Base-by-base conservation (phyloP, 2,797 vertebrate species). In the Halcyon badia region DNA sequence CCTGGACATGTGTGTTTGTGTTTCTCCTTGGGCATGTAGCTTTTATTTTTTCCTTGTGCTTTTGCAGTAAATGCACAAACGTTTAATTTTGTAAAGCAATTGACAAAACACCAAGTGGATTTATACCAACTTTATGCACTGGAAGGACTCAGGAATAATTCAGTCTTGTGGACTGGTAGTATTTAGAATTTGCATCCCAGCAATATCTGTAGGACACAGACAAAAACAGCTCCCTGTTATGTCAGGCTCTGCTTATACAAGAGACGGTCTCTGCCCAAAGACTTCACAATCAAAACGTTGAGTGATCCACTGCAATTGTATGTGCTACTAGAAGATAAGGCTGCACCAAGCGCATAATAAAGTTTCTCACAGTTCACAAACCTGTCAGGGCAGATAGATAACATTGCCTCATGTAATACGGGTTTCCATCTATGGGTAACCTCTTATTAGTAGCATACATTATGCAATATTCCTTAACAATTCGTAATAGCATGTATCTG, bases 381-480 rank as follows among this genome's bases (percentile, higher is more conserved):
- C 83, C 15, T 91, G 93, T 91, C 46, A 56, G 68, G 68, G 46
- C 86, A 94, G 71, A 62, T 44, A 91, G 60, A 90, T 14, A 85
- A 64, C 39, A 48, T 91, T 89, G 48, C 44, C 48, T 96, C 73
- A 91, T 69, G 65, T 85, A 61, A 91, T 60, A 58, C 9, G 14
- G 31, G 28, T 35, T 87, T 64, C 30, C 78, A 80, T 54, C 51
- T 42, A 51, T 83, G 77, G 37, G 48, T 79, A 90, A 76, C 39
- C 48, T 82, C 52, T 72, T 91, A 51, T 85, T 86, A 58, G 46
- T 54, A 62, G 78, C 76, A 91, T 46, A 56, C 11, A 39, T 96
- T 93, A 60, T 46, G 83, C 71, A 93, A 90, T 75, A 71, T 46
- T 76, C 68, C 33, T 82, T 73, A 94, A 90, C 69, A 79, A 92